Evolutionary conservation across 2,888 invertebrate species (phyloP).

Genomic region (Kuschelorhynchus macadamiae): DNA sequence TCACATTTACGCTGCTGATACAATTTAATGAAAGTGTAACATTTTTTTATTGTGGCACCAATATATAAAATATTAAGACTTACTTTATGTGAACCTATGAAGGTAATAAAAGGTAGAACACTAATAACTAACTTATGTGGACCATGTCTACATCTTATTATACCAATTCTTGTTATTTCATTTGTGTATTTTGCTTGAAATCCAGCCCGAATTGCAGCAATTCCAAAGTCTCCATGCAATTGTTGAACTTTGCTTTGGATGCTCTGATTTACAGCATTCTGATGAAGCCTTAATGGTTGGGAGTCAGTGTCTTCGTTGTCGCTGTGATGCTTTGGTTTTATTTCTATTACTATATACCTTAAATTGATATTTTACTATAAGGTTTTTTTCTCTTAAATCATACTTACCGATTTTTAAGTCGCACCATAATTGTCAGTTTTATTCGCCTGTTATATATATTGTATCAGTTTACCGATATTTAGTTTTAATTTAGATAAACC

Average conservation of each 20-base stretch:
- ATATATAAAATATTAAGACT: slow-evolving; percentile 78
- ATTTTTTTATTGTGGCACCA: slow-evolving; percentile 85
- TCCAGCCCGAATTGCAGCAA: slow-evolving; percentile 79
- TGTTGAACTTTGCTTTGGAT: slow-evolving; percentile 77
- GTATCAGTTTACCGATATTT: too few relatives aligned
- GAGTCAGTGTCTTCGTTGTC: neutral
- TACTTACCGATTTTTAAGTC: slow-evolving; percentile 63
- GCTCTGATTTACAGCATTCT: slow-evolving; percentile 7
- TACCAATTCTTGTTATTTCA: slow-evolving; percentile 77
- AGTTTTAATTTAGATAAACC: too few relatives aligned
- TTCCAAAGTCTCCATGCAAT: slow-evolving; percentile 83
- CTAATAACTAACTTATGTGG: slow-evolving; percentile 81
- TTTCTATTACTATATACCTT: slow-evolving; percentile 45
- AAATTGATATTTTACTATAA: slow-evolving; percentile 1
- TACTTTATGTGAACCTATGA: slow-evolving; percentile 75
- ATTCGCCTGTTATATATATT: neutral
- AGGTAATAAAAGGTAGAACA: slow-evolving; percentile 78
- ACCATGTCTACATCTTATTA: slow-evolving; percentile 81
- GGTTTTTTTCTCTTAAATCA: neutral
- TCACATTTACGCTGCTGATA: slow-evolving; percentile 79
- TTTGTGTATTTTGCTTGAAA: slow-evolving; percentile 87
- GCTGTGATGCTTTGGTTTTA: slow-evolving; percentile 22
- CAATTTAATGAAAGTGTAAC: slow-evolving; percentile 80
- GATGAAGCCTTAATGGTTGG: slow-evolving; percentile 23
- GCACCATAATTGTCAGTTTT: slow-evolving; percentile 57